phyloP scores from a whole-genome alignment of 2,113 vertebrate species.

The Mugil cephalus region DNA sequence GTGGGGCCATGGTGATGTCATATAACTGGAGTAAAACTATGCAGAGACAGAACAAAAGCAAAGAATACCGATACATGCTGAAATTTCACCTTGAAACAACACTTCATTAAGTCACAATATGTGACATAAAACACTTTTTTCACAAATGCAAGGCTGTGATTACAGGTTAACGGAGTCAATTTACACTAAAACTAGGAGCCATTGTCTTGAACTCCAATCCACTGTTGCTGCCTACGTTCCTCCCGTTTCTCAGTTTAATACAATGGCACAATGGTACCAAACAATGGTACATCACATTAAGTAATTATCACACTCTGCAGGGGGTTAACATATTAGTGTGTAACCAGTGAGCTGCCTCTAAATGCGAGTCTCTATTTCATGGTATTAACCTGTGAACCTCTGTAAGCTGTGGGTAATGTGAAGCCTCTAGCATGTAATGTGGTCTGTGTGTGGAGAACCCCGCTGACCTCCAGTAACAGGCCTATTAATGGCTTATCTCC shows the following conservation, averaged over 20 bases:
- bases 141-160: neutral
- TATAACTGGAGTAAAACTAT: no score
- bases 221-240: neutral
- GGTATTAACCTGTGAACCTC: constrained; percentile 75
- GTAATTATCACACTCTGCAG: constrained; percentile 57
- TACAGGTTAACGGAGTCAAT: neutral
- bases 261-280: constrained; percentile 48
- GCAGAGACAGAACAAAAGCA: neutral
- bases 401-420: constrained; percentile 71
- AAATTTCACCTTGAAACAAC: neutral
- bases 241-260: constrained; percentile 36
- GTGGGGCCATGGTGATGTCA: no score
- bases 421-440: constrained; percentile 67
- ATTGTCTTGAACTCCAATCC: constrained; percentile 21
- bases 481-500: constrained; percentile 70
- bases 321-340: constrained; percentile 62
- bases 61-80: neutral
- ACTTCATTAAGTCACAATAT: neutral
- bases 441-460: constrained; percentile 47
- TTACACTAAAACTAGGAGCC: neutral
- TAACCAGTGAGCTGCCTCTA: constrained; percentile 40
- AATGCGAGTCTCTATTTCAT: constrained; percentile 69
- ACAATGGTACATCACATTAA: constrained; percentile 49
- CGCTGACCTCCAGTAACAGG: constrained; percentile 62
- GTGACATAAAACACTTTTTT: neutral